Evolutionary conservation across 2,797 vertebrate species (phyloP), one percentile per base, ranked within the genome.

Genomic region (Enteromius unitaeniatus): DNA sequence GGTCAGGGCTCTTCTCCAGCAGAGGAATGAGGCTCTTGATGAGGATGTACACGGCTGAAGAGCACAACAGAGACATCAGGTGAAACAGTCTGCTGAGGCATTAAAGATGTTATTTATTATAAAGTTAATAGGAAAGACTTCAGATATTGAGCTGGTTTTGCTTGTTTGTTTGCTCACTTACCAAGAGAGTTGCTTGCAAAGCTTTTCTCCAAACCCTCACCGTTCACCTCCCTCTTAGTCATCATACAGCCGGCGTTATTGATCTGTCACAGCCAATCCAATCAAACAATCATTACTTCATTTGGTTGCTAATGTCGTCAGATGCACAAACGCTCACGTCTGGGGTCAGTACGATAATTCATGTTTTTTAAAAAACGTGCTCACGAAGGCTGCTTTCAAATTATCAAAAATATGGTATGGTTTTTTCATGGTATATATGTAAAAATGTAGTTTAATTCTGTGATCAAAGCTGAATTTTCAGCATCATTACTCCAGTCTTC

Each of bases 241-340:
- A 95, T 93, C 86, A 95, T 95, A 81, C 92, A 68, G 5, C 95
- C 95, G 0, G 95, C 95, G 17, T 95, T 95, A 88, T 95, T 95
- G 81, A 96, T 94, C 95, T 96, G 85, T 28, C 31, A 51, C 11
- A 55, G 31, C 68, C 49, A 78, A 21, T 49, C 34, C 10, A 83
- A 5, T 62, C 1, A 28, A 55, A 4, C 70, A 1, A 55, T 55
- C 31, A 55, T n/a, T 75, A 14, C 72, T 34, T 55, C 11, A 21
- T 21, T 1, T 55, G 19, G 1, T 51, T 37, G 51, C 4, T 55
- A 15, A 40, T 60, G 13, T 21, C 3, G 10, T 23, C 55, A 26
- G 40, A 45, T 26, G 26, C 15, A 26, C 6, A 9, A 8, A 3
- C 13, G 4, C 47, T 72, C 1, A 49, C 2, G 8, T 49, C 47